phyloP scores from a whole-genome alignment of 1,140 invertebrate genomes.

The Drosophila burlai region DNA sequence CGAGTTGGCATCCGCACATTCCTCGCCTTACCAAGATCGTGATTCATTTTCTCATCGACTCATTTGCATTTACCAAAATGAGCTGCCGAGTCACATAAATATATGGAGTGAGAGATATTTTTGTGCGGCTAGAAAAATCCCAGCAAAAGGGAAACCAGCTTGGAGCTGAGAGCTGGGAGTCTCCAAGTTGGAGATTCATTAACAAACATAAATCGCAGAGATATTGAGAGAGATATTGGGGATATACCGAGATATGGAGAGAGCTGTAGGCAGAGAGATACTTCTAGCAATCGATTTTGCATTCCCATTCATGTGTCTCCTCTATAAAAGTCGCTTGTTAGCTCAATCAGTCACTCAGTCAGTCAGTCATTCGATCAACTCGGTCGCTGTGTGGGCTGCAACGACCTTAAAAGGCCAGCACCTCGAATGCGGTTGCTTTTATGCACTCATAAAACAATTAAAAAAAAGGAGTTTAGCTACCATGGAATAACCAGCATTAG shows the following conservation, averaged over 20 bases:
- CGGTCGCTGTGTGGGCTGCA: slow-evolving; percentile 33
- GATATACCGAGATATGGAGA: background rate
- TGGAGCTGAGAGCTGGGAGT: slow-evolving; percentile 22
- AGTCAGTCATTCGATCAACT: slow-evolving; percentile 4
- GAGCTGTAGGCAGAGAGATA: background rate
- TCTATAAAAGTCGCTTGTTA: background rate
- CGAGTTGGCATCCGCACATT: background rate
- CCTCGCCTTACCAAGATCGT: slow-evolving; percentile 28
- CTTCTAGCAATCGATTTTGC: slow-evolving; percentile 15
- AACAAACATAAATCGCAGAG: slow-evolving; percentile 36
- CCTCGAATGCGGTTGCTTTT: background rate
- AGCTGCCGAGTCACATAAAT: background rate
- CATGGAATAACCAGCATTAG: too few species aligned
- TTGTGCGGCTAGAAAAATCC: slow-evolving; percentile 1
- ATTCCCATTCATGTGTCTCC: slow-evolving; percentile 33
- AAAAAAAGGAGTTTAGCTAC: background rate
- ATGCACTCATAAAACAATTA: slow-evolving; percentile 8
- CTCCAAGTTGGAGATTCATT: slow-evolving; percentile 46
- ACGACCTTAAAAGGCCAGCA: slow-evolving; percentile 43
- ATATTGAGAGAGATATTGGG: background rate
- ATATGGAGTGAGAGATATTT: background rate
- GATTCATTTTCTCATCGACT: slow-evolving; percentile 34
- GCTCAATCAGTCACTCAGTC: slow-evolving; percentile 4
- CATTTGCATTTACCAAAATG: slow-evolving; percentile 51
- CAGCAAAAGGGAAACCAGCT: slow-evolving; percentile 53